Percentiles rank a stretch among this genome's conserved stretches.
Conservation (phyloP, 2,888 invertebrate species). For the Volucella inflata region DNA sequence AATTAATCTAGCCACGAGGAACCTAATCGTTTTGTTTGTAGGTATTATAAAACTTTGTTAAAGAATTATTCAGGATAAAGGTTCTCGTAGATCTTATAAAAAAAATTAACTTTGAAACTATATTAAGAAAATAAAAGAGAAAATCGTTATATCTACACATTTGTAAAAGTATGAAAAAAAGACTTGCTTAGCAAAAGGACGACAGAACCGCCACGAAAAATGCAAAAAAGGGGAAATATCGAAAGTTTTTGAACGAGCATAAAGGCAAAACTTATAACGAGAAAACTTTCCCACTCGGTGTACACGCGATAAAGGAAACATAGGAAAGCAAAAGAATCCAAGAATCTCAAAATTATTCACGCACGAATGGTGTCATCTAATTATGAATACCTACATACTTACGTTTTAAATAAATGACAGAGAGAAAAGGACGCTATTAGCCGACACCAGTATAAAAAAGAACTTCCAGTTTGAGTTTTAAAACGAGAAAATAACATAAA, state of each 20-base stretch:
- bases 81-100: conserved; percentile 43
- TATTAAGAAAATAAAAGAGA: conserved; percentile 21
- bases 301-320: conserved; percentile 82
- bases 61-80: conserved; percentile 32
- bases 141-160: conserved; percentile 33
- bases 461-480: conserved; percentile 4
- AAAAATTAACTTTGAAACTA: conserved; percentile 4
- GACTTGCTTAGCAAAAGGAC: conserved; percentile 25
- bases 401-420: conserved; percentile 78
- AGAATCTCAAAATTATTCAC: conserved; percentile 82
- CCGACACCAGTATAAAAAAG: not conserved
- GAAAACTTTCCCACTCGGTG: conserved; percentile 84
- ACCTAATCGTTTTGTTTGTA: too few relatives aligned
- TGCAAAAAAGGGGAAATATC: conserved; percentile 69
- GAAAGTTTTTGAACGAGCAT: conserved; percentile 68
- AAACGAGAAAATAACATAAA: not conserved
- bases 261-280: conserved; percentile 84
- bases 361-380: conserved; percentile 84
- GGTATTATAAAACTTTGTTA: too few relatives aligned
- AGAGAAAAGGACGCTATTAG: conserved; percentile 45
- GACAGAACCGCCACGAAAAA: conserved; percentile 58
- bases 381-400: conserved; percentile 80
- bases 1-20: too few relatives aligned
- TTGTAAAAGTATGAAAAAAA: conserved; percentile 30
- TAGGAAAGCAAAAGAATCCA: conserved; percentile 62